A percentile compares a stretch with the other conserved stretches of the same genome.
Evolutionary conservation across 2,113 vertebrate genomes (phyloP).

Genomic region (Gavialis gangeticus): DNA sequence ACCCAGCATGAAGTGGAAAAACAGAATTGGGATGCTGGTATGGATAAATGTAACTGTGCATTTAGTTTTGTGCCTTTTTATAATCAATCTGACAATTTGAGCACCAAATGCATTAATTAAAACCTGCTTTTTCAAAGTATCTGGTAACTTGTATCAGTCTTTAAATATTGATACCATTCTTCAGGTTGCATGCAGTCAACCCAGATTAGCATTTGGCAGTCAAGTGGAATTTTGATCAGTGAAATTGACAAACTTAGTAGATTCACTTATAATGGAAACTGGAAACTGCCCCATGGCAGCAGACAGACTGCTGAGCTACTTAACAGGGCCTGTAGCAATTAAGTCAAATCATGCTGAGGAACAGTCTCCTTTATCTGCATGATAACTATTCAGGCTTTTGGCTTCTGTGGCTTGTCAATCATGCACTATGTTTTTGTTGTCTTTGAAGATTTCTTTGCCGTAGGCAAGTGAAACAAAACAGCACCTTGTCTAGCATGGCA

Average conservation of each 20-base stretch:
- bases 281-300: neutral
- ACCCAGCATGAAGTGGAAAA: neutral
- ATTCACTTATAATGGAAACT: neutral
- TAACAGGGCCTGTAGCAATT: neutral
- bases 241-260: rapidly evolving
- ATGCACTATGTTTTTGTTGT: neutral
- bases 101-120: conserved; percentile 8
- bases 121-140: neutral
- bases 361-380: neutral
- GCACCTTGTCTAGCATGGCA: neutral
- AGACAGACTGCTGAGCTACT: neutral
- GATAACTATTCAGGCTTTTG: neutral
- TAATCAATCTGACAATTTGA: neutral
- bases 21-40: conserved; percentile 1
- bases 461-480: conserved; percentile 9
- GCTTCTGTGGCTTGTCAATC: neutral
- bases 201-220: neutral
- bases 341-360: conserved; percentile 11
- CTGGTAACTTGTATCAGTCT: neutral
- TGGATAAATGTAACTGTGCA: neutral
- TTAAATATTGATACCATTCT: neutral
- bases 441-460: neutral
- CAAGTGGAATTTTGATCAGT: neutral
- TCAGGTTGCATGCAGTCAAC: neutral
- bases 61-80: conserved; percentile 44